Evolutionary conservation across 2,888 invertebrate species (phyloP).

Genomic region (Acrobasis suavella): DNA sequence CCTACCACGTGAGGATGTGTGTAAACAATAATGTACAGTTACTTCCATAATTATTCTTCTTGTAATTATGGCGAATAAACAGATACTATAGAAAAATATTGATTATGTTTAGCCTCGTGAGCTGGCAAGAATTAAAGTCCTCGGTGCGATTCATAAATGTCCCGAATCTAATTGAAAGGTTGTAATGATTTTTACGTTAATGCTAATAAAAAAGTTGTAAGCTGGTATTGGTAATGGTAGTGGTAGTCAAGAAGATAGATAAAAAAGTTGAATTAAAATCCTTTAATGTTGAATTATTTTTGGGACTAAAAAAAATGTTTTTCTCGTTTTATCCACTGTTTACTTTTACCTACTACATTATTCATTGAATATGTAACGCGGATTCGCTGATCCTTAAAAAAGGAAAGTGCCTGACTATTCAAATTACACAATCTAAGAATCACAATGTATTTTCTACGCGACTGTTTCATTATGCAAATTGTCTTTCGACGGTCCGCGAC

Average conservation of each 20-base stretch:
- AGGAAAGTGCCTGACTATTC: neutral
- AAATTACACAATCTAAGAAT: neutral
- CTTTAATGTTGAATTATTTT: too few relatives aligned
- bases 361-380: neutral
- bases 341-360: neutral
- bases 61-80: neutral
- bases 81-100: too few relatives aligned
- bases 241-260: too few relatives aligned
- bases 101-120: too few relatives aligned
- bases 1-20: neutral
- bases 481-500: conserved; percentile 14
- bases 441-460: conserved; percentile 14
- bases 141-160: too few relatives aligned
- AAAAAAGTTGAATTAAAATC: too few relatives aligned
- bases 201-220: too few relatives aligned
- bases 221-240: too few relatives aligned
- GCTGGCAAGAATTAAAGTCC: too few relatives aligned
- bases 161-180: too few relatives aligned
- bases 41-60: neutral
- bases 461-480: conserved; percentile 12
- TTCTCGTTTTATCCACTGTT: neutral
- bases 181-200: too few relatives aligned
- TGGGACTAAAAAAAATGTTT: neutral
- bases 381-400: neutral
- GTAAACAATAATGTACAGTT: neutral